These are phyloP conservation scores for Lepidocyrtoides sp. DNA, from an alignment of 2,888 invertebrate genomes.

Conservation along the genomic window DNA sequence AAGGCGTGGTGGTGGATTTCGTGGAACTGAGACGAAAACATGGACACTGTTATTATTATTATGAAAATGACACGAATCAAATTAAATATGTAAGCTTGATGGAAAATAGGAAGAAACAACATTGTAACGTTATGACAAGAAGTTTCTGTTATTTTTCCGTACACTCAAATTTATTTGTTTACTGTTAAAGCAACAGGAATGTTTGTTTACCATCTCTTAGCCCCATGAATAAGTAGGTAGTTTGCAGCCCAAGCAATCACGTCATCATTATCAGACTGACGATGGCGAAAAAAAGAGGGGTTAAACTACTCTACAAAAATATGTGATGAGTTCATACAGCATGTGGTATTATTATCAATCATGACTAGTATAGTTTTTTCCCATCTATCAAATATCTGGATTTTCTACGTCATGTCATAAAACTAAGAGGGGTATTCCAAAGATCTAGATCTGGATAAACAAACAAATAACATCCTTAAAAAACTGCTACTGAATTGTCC, in stretches of 20 bases:
- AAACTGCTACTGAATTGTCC: no score
- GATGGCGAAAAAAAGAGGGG: neutral
- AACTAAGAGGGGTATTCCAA: constrained; percentile 36
- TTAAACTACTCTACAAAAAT: constrained; percentile 36
- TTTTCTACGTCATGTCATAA: constrained; percentile 39
- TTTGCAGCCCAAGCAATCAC: neutral
- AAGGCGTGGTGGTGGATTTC: neutral
- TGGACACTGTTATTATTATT: neutral
- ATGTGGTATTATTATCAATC: neutral
- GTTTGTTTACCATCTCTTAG: constrained; percentile 7
- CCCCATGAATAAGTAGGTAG: no score
- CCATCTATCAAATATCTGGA: constrained; percentile 41
- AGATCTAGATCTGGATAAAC: constrained; percentile 45
- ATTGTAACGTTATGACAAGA: neutral
- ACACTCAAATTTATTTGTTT: neutral
- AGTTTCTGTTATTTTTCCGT: neutral
- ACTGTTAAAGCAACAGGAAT: neutral
- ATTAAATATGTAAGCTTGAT: no score
- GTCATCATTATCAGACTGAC: constrained; percentile 16
- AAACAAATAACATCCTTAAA: neutral
- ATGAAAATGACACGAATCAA: neutral
- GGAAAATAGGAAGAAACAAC: neutral
- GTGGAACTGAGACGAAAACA: neutral
- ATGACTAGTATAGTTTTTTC: neutral
- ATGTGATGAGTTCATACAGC: constrained; percentile 34